These are phyloP conservation scores for Corythornis vintsioides DNA, from an alignment of 2,113 vertebrate genomes.

Conservation along the genomic window DNA sequence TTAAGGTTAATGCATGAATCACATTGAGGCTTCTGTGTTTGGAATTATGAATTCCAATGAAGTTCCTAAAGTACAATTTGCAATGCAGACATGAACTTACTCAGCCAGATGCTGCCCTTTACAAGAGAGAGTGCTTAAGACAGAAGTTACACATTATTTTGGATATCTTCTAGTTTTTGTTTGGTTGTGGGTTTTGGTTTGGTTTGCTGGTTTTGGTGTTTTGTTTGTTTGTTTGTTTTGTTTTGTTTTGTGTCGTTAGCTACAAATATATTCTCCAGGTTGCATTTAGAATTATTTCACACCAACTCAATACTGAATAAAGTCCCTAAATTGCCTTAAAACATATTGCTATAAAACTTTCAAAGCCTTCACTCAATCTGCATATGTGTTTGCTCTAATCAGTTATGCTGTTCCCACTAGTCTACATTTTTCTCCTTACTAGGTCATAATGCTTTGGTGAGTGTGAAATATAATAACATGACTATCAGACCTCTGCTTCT, in stretches of 20 bases:
- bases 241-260: not conserved
- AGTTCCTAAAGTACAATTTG: not conserved
- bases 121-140: not conserved
- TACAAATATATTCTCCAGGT: not conserved
- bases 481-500: not conserved
- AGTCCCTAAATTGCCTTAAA: not conserved
- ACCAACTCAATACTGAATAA: not conserved
- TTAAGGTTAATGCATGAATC: not conserved
- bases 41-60: not conserved
- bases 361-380: not conserved
- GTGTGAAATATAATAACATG: not conserved
- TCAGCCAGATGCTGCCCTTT: not conserved
- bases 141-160: not conserved
- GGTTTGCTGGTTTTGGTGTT: too few relatives aligned
- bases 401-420: not conserved
- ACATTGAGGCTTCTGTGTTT: not conserved
- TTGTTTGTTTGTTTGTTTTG: too few relatives aligned
- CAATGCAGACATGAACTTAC: not conserved
- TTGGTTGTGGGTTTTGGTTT: too few relatives aligned
- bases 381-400: not conserved
- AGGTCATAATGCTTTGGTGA: not conserved
- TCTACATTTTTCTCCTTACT: not conserved
- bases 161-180: not conserved
- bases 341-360: not conserved
- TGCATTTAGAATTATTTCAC: not conserved